phyloP scores from a whole-genome alignment of 2,113 vertebrate species.

The Ageneiosus marmoratus region DNA sequence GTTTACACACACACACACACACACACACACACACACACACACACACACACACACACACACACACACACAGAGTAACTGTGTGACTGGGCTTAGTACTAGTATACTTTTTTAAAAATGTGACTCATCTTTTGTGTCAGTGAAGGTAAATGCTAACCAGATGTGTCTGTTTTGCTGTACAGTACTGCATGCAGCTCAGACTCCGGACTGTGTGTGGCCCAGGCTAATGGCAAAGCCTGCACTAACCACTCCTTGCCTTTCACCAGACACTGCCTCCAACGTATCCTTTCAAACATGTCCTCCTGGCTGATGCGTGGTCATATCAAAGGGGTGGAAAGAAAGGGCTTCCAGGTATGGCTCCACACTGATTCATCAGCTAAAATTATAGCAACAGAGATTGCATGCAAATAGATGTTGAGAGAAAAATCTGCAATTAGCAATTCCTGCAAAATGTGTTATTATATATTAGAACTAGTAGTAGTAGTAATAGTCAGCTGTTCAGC shows the following conservation, averaged over 20 bases:
- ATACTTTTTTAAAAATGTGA: not conserved
- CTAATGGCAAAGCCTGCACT: constrained; percentile 76
- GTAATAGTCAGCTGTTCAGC: not conserved
- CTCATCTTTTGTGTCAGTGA: not conserved
- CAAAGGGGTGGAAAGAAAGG: not conserved
- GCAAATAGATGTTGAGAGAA: not conserved
- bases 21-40: too few species aligned
- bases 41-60: too few species aligned
- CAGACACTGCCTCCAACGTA: constrained; percentile 88
- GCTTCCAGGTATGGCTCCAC: too few species aligned
- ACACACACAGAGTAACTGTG: too few species aligned
- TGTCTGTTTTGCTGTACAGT: constrained; percentile 64
- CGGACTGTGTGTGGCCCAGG: constrained; percentile 74
- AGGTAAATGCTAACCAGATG: not conserved
- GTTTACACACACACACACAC: too few species aligned
- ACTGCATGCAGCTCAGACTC: constrained; percentile 71
- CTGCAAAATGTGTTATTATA: not conserved
- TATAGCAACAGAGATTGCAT: not conserved
- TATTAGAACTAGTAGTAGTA: not conserved
- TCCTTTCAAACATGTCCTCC: constrained; percentile 63
- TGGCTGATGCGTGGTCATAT: not conserved
- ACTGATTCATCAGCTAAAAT: not conserved
- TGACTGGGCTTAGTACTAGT: not conserved
- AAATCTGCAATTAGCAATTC: not conserved
- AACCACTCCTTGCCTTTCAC: constrained; percentile 83